Conservation (phyloP, 2,888 invertebrate genomes). For the Blastobasis adustella region DNA sequence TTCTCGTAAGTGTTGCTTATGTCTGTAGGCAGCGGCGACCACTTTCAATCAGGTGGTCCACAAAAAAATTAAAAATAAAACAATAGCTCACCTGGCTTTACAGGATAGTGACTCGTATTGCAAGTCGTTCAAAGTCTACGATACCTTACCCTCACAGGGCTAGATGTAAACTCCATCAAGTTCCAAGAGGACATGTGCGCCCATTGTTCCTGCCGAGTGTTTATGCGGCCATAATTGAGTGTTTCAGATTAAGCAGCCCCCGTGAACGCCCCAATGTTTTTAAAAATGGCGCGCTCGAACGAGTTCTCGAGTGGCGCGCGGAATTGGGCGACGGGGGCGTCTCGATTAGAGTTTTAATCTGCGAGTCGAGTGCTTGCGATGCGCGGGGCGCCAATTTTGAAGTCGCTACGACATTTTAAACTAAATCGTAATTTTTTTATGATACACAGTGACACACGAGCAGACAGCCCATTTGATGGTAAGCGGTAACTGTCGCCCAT, state of each 20-base stretch:
- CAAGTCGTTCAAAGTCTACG: too few relatives aligned
- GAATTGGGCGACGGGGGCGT: conserved; percentile 36
- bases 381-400: background rate
- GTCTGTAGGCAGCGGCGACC: too few relatives aligned
- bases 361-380: conserved; percentile 3
- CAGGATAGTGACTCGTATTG: too few relatives aligned
- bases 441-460: too few relatives aligned
- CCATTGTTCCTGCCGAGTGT: conserved; percentile 38
- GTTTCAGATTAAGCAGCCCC: conserved; percentile 3
- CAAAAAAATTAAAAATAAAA: too few relatives aligned
- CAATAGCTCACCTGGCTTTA: too few relatives aligned
- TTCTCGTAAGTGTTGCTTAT: too few relatives aligned
- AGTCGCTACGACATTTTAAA: background rate
- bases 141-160: too few relatives aligned
- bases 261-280: conserved; percentile 39
- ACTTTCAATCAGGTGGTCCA: too few relatives aligned
- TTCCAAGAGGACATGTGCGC: conserved; percentile 16
- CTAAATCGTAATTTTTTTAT: background rate
- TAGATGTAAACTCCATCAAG: background rate
- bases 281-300: conserved; percentile 42
- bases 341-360: conserved; percentile 32
- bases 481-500: too few relatives aligned
- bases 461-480: too few relatives aligned
- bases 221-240: conserved; percentile 52
- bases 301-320: conserved; percentile 40